Evolutionary conservation across 2,888 invertebrate genomes (phyloP), one percentile per base, ranked within the genome.

Genomic region (Podotricha telesiphe): DNA sequence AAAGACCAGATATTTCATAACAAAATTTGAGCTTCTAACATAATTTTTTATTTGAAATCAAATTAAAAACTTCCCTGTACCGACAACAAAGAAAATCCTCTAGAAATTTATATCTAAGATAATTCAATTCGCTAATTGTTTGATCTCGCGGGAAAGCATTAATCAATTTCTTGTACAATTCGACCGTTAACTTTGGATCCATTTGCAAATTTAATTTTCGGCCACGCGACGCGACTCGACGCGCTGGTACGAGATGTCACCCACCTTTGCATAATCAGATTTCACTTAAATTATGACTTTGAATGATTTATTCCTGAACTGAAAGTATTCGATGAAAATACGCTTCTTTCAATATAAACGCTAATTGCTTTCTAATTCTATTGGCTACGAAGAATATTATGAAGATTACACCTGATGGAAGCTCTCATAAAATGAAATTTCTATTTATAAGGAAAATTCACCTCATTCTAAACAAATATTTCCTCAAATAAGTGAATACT

Each of bases 81-180:
- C 74, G 69, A 74, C 74, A 76, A 74, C 73, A 74, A 74, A 73
- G 69, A 68, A 66, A 72, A 68, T 67, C 65, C 55, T 61, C 63
- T 51, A 73, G 68, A 73, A 77, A 77, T 76, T 77, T 76, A 79
- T 81, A 79, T 79, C 78, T 74, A 73, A 80, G 79, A 83, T 86
- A 86, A 88, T 86, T 84, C 81, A 85, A 88, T 89, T 85, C 81
- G 78, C 83, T 87, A 88, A 89, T 89, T 88, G 85, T 88, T 85
- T 85, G 85, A 87, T 86, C 85, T 83, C 79, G 79, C 76, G 75
- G 80, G 74, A 69, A 69, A 78, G 77, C 86, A 88, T 89, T 89
- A 88, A 91, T 91, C 89, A 89, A 89, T 88, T 89, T 85, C 84
- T 86, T 85, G 82, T 86, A 84, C 82, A 84, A 84, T 84, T 83